Base-by-base conservation (phyloP, 2,888 invertebrate species). In the Netelia fuscicornis region DNA sequence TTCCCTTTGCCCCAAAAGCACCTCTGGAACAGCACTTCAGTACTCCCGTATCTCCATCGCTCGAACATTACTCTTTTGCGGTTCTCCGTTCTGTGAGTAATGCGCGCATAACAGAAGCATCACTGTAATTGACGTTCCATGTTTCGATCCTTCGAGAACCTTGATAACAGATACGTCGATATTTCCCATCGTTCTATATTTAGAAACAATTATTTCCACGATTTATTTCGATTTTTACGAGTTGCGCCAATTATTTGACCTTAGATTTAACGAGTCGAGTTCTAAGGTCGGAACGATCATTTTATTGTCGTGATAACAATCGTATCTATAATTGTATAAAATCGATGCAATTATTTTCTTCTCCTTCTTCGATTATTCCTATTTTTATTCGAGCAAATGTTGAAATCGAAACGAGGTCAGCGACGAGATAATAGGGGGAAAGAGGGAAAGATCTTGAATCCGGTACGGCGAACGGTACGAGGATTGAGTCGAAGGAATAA, bases 1-100 rank as follows among this genome's bases (percentile, higher is more conserved):
- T 68, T 74, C 54, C 52, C 30, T 80, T 83, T 78, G 78, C 67
- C 68, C 68, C 64, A 67, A 79, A 70, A 80, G 82, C 80, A 81
- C 20, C 48, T 13, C 48, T 30, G 52, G 37, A 52, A 30, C 64
- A 65, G 54, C 52, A 10, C 52, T 37, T 62, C 37, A 56, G 20
- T 52, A 48, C 23, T 5, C 30, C 60, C 25, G 9, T 23, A 17
- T 44, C 72, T 74, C 25, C 10, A 9, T 17, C 10, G 25, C 0
- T 44, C 9, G 25, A n/a, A 10, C 58, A 42, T 42, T 23, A 10
- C 62, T 62, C 30, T 74, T 30, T 48, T 52, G 48, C 25, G 48
- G 62, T 30, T 44, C 37, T 64, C 52, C 5, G 52, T 62, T 60
- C 56, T 23, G 23, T 60, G 13, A 72, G 72, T 44, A 23, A 72